These are phyloP conservation scores for Fulica atra DNA, from an alignment of 2,113 vertebrate genomes.

Conservation along the genomic window DNA sequence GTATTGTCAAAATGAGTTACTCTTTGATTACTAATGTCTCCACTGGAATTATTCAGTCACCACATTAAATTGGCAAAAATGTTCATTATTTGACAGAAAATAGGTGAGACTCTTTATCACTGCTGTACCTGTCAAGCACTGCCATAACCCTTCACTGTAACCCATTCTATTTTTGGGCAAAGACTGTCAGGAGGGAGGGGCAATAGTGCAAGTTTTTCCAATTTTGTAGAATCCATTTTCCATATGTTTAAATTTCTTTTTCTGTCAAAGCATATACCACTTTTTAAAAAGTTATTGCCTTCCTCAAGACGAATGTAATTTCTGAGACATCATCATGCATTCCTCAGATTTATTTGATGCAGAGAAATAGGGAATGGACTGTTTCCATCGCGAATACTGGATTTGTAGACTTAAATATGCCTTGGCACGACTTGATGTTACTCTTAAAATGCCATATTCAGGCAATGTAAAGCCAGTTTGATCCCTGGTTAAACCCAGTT, in stretches of 20 bases:
- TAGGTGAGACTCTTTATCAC: not conserved
- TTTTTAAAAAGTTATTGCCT: not conserved
- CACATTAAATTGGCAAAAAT: not conserved
- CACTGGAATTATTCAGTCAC: not conserved
- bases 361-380: not conserved
- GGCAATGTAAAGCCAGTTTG: not conserved
- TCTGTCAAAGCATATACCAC: not conserved
- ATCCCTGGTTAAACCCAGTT: not conserved
- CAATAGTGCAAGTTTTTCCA: not conserved
- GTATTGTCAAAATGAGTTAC: conserved; percentile 11
- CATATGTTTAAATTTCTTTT: not conserved
- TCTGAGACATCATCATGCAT: not conserved
- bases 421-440: not conserved
- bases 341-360: not conserved
- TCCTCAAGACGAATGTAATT: not conserved
- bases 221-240: not conserved
- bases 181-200: not conserved
- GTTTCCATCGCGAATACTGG: not conserved
- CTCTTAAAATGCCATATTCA: not conserved
- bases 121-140: not conserved
- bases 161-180: not conserved
- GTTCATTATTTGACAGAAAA: conserved; percentile 10
- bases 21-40: conserved; percentile 13
- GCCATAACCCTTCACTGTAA: not conserved
- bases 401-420: not conserved